Evolutionary conservation across 2,113 vertebrate species (phyloP).

Genomic region (Crocuta crocuta): DNA sequence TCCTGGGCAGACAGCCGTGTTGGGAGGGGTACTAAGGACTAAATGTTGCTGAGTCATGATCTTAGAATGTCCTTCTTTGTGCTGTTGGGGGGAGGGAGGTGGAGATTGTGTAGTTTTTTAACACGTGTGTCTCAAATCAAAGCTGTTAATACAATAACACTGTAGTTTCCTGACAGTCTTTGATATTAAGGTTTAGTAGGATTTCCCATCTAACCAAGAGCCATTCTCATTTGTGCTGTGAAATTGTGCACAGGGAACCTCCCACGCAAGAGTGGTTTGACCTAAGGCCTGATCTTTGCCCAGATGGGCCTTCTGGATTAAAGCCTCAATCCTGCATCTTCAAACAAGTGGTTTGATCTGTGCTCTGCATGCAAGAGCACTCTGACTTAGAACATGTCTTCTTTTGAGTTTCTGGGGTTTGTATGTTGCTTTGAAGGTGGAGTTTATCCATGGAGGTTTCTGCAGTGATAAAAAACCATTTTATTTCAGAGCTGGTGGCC

Average conservation of each 20-base stretch:
- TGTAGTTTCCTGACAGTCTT: constrained; percentile 1
- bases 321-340: background rate
- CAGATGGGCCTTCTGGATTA: background rate
- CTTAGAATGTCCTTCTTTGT: background rate
- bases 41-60: background rate
- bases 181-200: background rate
- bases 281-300: background rate
- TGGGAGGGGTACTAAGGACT: background rate
- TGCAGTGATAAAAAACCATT: constrained; percentile 42
- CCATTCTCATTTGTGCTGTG: background rate
- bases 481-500: constrained; percentile 1
- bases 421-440: background rate
- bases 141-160: background rate
- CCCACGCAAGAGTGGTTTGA: background rate
- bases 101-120: background rate
- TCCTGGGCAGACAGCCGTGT: background rate
- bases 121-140: background rate
- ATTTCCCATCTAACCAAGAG: background rate
- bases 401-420: constrained; percentile 7
- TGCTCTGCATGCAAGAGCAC: background rate
- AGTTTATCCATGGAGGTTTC: background rate
- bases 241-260: background rate
- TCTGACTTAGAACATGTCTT: background rate
- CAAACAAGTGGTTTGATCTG: background rate
- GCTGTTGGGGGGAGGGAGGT: background rate